Base-by-base conservation (phyloP, 2,888 invertebrate genomes). In the Apamea crenata region DNA sequence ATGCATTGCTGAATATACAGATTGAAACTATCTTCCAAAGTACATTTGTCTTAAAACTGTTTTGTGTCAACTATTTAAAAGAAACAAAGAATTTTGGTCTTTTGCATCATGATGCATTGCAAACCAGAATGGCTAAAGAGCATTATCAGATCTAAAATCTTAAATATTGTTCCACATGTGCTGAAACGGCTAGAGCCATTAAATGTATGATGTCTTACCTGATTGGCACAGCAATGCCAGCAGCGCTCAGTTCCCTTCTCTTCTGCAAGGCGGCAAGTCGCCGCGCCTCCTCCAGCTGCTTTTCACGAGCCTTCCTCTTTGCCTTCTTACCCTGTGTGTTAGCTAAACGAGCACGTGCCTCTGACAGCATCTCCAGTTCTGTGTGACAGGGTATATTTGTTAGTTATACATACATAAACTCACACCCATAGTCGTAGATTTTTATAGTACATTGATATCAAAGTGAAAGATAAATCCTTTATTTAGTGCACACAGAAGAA, bases 311-410 rank as follows among this genome's bases (percentile, higher is more conserved):
- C 95, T 99, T 99, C 83, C 99, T 97, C 92, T 99, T 99, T 0
- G 99, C 99, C 92, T 99, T 99, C 96, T 99, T 98, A 71, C 99
- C 99, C 93, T 99, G 99, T 0, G 99, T 99, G 94, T 99, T 99
- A 1, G 99, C 99, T 74, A 99, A 97, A 93, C 99, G 98, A 4
- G 99, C 99, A 91, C 99, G 98, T 0, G 99, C 99, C 96, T 99
- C 99, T 0, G 99, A 99, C 86, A 99, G 96, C 99, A 99, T 99
- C 96, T 99, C 99, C 95, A 99, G 95, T 95, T 99, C 99, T 99
- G 91, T 76, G 14, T 40, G 47, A 40, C 25, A 56, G 47, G 61
- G 0, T 16, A n/a, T 47, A 21, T 32, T 71, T 56, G 12, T 21
- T 21, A 18, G 18, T 10, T 32, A 63, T 18, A 3, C 32, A 32